Evolutionary conservation across 2,797 vertebrate species (phyloP), one percentile per base, ranked within the genome.

Genomic region (Picus viridis): DNA sequence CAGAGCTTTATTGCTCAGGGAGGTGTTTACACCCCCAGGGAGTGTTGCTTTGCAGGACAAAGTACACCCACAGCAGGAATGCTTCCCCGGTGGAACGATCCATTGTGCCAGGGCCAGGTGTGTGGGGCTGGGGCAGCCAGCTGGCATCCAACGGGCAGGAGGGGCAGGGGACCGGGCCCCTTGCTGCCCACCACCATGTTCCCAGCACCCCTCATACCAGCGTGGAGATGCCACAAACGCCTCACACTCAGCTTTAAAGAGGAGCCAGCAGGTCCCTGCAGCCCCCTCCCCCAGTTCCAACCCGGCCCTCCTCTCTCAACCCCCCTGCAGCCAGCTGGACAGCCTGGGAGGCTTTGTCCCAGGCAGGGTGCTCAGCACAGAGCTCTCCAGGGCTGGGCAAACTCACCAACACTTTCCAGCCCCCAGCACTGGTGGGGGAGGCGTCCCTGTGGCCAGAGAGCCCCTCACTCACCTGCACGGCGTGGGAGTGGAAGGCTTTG

Each of bases 401-500:
- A 69, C 0, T 5, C 62, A 62, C 4, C n/a, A 6, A 4, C 0
- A 1, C 23, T 26, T 63, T 47, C 22, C 26, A 74, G 70, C 20
- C 34, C 26, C 2, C 16, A 2, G 34, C 43, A 2, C 49, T 36
- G 58, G 58, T 7, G 10, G 19, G 16, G 17, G 73, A 51, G 23
- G 34, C 9, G 36, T 15, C 41, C 45, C 81, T 16, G 34, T 2
- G 49, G 14, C 14, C 51, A 7, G 8, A 70, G n/a, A 7, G n/a
- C 57, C 2, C 14, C 23, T 64, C 22, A 32, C 89, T 86, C 74
- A 90, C 81, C 9, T 0, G 43, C 23, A 6, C 59, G 64, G 65
- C 0, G 3, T 2, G 24, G 77, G 32, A 77, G 12, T 1, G 0
- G 62, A 18, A 4, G 7, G 39, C 22, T 69, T 68, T 10, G 2